A percentile compares a stretch with the other conserved stretches of the same genome.
Conservation (phyloP, 2,113 vertebrate species). For the Syngnathoides biaculeatus region DNA sequence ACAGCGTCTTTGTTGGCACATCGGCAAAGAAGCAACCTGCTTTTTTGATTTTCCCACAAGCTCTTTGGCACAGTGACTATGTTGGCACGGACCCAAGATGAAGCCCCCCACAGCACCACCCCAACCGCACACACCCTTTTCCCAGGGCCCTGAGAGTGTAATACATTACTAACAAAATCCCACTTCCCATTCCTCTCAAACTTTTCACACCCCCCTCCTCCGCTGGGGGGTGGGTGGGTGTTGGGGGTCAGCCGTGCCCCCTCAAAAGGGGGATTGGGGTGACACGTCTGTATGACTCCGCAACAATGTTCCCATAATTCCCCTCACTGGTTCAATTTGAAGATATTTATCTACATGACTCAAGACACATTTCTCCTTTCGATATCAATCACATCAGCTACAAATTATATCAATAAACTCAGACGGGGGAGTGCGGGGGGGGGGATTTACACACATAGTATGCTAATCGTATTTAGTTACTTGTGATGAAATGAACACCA, state of each 20-base stretch:
- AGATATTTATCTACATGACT: neutral
- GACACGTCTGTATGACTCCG: slow-evolving; percentile 46
- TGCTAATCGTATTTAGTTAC: neutral
- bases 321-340: slow-evolving; percentile 5
- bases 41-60: slow-evolving; percentile 67
- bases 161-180: slow-evolving; percentile 71
- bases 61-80: slow-evolving; percentile 68
- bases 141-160: slow-evolving; percentile 65
- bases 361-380: neutral
- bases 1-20: slow-evolving; percentile 9
- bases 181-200: slow-evolving; percentile 70
- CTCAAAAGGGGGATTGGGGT: slow-evolving; percentile 48
- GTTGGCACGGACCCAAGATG: slow-evolving; percentile 65
- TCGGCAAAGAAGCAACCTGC: slow-evolving; percentile 53
- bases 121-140: slow-evolving; percentile 53
- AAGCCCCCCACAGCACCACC: slow-evolving; percentile 40
- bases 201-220: slow-evolving; percentile 49
- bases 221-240: neutral
- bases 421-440: neutral
- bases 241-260: slow-evolving; percentile 43
- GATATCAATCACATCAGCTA: slow-evolving; percentile 10
- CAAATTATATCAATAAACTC: slow-evolving; percentile 4
- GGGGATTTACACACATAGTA: neutral
- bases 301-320: slow-evolving; percentile 47
- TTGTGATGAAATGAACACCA: neutral